Conservation (phyloP, 2,113 vertebrate species). For the Anguilla rostrata region DNA sequence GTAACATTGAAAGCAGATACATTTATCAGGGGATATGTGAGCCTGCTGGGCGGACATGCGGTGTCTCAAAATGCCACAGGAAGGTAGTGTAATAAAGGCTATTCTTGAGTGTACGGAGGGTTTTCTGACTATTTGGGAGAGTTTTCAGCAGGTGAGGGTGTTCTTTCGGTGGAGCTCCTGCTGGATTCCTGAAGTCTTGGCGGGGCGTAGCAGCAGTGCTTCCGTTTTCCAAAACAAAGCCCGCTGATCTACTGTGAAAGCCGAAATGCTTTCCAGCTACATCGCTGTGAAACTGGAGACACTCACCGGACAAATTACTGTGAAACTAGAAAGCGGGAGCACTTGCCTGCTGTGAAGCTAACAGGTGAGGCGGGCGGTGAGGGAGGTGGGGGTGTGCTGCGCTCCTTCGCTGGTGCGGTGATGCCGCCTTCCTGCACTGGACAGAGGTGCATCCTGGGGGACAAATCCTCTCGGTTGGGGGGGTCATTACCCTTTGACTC, state of each 20-base stretch:
- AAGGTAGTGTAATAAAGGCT: background rate
- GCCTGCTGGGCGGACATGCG: background rate
- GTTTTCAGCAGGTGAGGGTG: background rate
- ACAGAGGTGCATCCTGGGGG: slow-evolving; percentile 29
- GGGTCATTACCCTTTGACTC: slow-evolving; percentile 50
- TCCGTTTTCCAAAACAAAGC: background rate
- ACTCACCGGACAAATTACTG: background rate
- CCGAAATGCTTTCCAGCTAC: background rate
- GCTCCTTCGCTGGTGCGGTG: slow-evolving; percentile 29
- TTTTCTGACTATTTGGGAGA: background rate
- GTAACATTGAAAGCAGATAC: background rate
- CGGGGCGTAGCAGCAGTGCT: background rate
- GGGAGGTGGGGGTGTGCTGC: background rate
- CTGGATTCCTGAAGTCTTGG: background rate
- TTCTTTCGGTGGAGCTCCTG: background rate
- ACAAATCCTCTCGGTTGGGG: slow-evolving; percentile 42
- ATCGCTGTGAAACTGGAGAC: background rate
- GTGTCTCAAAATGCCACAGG: background rate
- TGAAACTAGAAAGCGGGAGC: background rate
- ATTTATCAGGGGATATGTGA: background rate
- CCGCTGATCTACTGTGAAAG: background rate
- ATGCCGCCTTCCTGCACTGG: slow-evolving; percentile 35
- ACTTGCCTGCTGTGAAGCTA: background rate
- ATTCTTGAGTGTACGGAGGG: background rate
- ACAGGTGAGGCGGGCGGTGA: background rate